phyloP scores from a whole-genome alignment of 2,797 vertebrate genomes.

The Varecia variegata region DNA sequence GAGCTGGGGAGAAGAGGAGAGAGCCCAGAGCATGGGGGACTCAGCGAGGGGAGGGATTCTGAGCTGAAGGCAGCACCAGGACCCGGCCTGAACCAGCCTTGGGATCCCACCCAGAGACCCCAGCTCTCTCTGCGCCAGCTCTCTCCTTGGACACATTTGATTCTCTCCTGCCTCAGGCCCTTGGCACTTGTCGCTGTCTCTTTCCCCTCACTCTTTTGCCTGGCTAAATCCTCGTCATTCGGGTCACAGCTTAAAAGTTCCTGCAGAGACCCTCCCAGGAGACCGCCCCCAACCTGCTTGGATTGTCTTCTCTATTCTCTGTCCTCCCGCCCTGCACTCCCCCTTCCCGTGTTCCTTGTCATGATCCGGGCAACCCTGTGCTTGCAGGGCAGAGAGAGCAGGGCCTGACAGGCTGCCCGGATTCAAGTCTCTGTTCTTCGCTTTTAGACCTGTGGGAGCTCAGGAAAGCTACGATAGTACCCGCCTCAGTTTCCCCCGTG shows the following conservation, averaged over 20 bases:
- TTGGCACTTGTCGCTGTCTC: background rate
- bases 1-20: background rate
- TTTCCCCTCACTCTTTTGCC: background rate
- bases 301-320: background rate
- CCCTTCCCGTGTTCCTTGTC: background rate
- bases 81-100: background rate
- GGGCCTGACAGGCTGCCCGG: background rate
- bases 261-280: background rate
- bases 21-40: background rate
- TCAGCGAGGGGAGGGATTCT: background rate
- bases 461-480: background rate
- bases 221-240: background rate
- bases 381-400: background rate
- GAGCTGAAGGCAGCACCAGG: background rate
- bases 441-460: background rate
- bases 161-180: background rate
- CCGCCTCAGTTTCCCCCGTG: background rate
- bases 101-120: background rate
- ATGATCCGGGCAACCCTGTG: background rate
- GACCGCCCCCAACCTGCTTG: accelerated
- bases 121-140: background rate
- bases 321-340: background rate
- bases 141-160: background rate
- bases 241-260: background rate
- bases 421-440: background rate